Evolutionary conservation across 30 jellyfish, hydroid and myxozoan species (phyloP), one percentile per base, ranked within the genome.

Genomic region (Turritopsis dohrnii): DNA sequence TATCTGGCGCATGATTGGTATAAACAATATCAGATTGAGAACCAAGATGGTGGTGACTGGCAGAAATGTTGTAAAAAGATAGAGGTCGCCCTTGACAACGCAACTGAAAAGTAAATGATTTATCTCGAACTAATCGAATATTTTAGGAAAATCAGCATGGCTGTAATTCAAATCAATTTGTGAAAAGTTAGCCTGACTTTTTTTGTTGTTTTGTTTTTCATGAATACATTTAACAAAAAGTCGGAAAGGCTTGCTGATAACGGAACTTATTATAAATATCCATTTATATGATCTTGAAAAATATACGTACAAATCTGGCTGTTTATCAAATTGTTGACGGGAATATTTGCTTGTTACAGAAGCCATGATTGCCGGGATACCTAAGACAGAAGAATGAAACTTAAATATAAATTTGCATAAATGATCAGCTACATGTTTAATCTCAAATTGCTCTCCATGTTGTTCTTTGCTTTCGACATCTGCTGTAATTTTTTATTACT

Each of bases 261-360:
- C n/a, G n/a, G n/a, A n/a, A n/a, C n/a, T n/a, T n/a, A n/a, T n/a
- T n/a, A n/a, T n/a, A n/a, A n/a, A n/a, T n/a, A n/a, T n/a, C n/a
- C n/a, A n/a, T n/a, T n/a, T n/a, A n/a, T n/a, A n/a, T n/a, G n/a
- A n/a, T n/a, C n/a, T n/a, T n/a, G n/a, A n/a, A n/a, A 69, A 69
- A 27, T 69, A 7, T n/a, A 69, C 77, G 9, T 69, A 69, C 77
- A 69, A 69, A 9, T 69, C 30, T n/a, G 4, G 28, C 30, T 19
- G 31, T 69, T 69, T 21, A n/a, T 69, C 30, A 27, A 69, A 69
- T 1, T 69, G 77, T 69, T 19, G 31, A 9, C 30, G 31, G 30
- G 77, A n/a, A 69, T n/a, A 69, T 23, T 69, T n/a, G 77, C 77
- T 69, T 16, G 77, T 69, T n/a, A 69, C 30, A n/a, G 31, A 23